phyloP scores from a whole-genome alignment of 2,888 invertebrate genomes.

The Mystacides longicornis region DNA sequence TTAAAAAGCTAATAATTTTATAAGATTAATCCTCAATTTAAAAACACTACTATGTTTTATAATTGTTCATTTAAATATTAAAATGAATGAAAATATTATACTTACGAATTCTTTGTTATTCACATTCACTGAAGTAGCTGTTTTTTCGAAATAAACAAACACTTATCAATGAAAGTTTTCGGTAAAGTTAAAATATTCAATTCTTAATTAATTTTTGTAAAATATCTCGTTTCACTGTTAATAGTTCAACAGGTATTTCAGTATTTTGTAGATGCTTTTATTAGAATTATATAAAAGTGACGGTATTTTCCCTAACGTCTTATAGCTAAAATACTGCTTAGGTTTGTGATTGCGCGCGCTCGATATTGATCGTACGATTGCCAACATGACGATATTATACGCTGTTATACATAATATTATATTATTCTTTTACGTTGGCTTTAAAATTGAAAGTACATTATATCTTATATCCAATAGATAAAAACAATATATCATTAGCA shows the following conservation, averaged over 20 bases:
- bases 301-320: conserved; percentile 5
- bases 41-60: no score
- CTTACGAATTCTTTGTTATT: conserved; percentile 18
- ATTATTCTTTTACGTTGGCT: no score
- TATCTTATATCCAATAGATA: no score
- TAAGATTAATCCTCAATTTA: no score
- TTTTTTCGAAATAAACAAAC: conserved; percentile 12
- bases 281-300: conserved; percentile 7
- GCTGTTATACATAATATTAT: neutral
- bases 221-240: neutral
- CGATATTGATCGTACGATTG: conserved; percentile 13
- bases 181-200: neutral
- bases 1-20: no score
- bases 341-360: conserved; percentile 16
- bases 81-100: conserved; percentile 3
- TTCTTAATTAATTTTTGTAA: neutral
- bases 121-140: neutral
- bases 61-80: no score
- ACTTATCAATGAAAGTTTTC: neutral
- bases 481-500: no score
- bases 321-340: neutral
- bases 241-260: conserved; percentile 12
- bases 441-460: no score
- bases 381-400: neutral
- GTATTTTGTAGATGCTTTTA: conserved; percentile 5